Evolutionary conservation across 1,140 invertebrate genomes (phyloP).

Genomic region (Anastrepha obliqua): DNA sequence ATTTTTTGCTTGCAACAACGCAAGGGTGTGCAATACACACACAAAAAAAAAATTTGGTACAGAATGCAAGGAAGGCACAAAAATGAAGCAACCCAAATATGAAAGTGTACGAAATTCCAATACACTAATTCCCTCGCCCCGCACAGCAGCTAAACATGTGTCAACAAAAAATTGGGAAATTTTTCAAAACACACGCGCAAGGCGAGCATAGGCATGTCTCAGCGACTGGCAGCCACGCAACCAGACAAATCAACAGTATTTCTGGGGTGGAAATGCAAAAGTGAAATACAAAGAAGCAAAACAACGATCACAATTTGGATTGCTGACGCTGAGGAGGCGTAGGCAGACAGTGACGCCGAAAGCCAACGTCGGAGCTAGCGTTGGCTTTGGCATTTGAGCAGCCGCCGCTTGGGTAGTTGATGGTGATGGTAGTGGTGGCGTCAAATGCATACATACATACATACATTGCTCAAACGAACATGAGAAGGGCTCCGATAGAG

Average conservation of each 20-base stretch:
- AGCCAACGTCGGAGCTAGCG: not conserved
- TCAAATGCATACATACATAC: not conserved
- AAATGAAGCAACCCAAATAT: not conserved
- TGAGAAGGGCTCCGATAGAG: not conserved
- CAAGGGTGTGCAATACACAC: not conserved
- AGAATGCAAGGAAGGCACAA: not conserved
- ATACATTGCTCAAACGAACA: not conserved
- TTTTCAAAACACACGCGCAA: constrained; percentile 12
- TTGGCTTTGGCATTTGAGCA: not conserved
- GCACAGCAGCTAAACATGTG: no score
- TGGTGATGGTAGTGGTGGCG: not conserved
- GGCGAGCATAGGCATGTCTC: not conserved
- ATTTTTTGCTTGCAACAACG: not conserved
- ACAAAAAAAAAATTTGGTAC: not conserved
- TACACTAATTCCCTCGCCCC: no score
- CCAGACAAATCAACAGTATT: constrained; percentile 18
- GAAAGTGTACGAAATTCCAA: constrained; percentile 27
- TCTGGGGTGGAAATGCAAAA: constrained; percentile 44
- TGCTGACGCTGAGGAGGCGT: not conserved
- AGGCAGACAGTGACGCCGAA: not conserved
- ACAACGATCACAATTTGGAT: not conserved
- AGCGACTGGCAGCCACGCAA: constrained; percentile 12
- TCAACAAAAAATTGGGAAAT: not conserved
- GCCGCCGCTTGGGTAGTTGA: not conserved
- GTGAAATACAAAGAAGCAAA: not conserved